Evolutionary conservation across 2,888 invertebrate species (phyloP).

Genomic region (Acronicta aceris): DNA sequence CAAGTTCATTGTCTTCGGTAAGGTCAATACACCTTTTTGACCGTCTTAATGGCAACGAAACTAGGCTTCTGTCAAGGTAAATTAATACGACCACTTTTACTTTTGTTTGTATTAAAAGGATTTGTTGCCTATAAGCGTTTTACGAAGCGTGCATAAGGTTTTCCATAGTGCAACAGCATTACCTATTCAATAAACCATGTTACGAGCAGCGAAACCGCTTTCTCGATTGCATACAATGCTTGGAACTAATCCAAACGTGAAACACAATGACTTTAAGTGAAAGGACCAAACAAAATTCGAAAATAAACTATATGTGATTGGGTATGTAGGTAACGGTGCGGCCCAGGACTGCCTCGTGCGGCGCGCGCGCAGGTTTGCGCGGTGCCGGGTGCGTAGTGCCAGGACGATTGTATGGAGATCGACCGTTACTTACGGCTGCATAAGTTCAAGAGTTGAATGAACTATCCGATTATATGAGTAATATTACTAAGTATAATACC

Average conservation of each 20-base stretch:
- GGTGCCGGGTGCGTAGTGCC: slow-evolving; percentile 15
- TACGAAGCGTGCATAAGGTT: slow-evolving; percentile 9
- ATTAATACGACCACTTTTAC: slow-evolving; percentile 61
- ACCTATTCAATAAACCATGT: slow-evolving; percentile 31
- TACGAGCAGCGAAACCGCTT: slow-evolving; percentile 40
- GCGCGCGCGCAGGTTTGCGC: not conserved
- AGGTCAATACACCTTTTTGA: slow-evolving; percentile 75
- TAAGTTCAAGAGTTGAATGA: slow-evolving; percentile 69
- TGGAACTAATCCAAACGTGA: slow-evolving; percentile 59
- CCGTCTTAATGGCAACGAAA: slow-evolving; percentile 54
- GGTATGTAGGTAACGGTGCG: slow-evolving; percentile 59
- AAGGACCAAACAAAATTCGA: slow-evolving; percentile 50
- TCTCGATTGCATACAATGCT: slow-evolving; percentile 58
- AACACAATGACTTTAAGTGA: slow-evolving; percentile 54
- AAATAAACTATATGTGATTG: slow-evolving; percentile 50
- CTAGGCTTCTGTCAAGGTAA: slow-evolving; percentile 61
- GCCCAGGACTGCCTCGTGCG: slow-evolving; percentile 44
- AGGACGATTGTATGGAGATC: slow-evolving; percentile 64
- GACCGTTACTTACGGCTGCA: slow-evolving; percentile 60
- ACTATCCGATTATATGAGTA: slow-evolving; percentile 54
- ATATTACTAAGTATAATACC: slow-evolving; percentile 8
- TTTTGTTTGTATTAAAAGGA: slow-evolving; percentile 49
- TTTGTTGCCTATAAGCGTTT: not conserved
- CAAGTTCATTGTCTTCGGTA: slow-evolving; percentile 77
- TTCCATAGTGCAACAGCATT: slow-evolving; percentile 11